Evolutionary conservation across 2,888 invertebrate genomes (phyloP).

Genomic region (Selenia dentaria): DNA sequence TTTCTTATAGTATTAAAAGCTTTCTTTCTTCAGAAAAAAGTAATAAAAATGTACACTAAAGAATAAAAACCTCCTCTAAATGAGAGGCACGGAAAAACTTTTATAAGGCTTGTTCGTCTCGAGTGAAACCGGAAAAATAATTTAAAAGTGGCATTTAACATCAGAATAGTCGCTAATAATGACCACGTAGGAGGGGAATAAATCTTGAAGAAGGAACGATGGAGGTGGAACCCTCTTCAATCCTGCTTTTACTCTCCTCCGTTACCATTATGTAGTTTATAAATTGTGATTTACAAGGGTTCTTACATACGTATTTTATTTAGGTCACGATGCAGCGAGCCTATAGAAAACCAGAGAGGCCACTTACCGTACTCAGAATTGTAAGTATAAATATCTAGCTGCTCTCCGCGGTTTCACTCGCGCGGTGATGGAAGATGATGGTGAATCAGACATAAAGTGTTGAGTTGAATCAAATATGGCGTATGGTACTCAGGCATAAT

Average conservation of each 20-base stretch:
- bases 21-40: too few species aligned
- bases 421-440: too few species aligned
- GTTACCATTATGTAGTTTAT: constrained; percentile 2
- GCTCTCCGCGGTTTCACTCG: too few species aligned
- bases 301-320: too few species aligned
- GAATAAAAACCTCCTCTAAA: constrained; percentile 38
- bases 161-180: constrained; percentile 24
- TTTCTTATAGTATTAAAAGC: constrained; percentile 36
- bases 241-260: constrained; percentile 4
- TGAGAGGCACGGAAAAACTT: constrained; percentile 46
- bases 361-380: too few species aligned
- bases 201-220: constrained; percentile 17
- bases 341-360: too few species aligned
- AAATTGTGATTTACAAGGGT: constrained; percentile 1
- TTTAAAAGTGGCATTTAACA: constrained; percentile 26
- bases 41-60: constrained; percentile 19
- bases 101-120: constrained; percentile 32
- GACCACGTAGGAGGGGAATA: constrained; percentile 25
- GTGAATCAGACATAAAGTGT: too few species aligned
- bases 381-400: too few species aligned
- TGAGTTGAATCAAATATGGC: too few species aligned
- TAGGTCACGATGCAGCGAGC: too few species aligned
- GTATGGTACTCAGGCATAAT: too few species aligned
- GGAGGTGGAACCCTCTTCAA: constrained; percentile 20
- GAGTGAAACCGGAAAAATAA: constrained; percentile 24